phyloP scores from a whole-genome alignment of 2,888 invertebrate species.

The Drosophila conformis region DNA sequence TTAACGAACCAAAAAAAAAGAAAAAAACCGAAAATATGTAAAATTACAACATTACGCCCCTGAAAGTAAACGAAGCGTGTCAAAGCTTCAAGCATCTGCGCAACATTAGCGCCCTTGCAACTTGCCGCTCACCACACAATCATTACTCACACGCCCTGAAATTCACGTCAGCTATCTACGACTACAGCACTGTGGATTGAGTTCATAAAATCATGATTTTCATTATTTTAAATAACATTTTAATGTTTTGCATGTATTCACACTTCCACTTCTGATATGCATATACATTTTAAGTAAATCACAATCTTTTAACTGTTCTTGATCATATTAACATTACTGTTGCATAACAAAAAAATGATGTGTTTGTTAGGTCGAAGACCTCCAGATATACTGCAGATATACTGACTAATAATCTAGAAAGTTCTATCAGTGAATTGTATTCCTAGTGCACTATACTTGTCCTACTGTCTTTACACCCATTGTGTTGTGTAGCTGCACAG shows the following conservation, averaged over 20 bases:
- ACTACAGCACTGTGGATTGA: constrained; percentile 16
- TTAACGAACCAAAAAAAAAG: constrained; percentile 1
- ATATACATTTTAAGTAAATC: not conserved
- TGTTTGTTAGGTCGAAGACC: not conserved
- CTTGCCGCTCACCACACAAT: constrained; percentile 25
- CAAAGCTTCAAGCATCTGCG: constrained; percentile 20
- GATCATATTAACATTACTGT: not conserved
- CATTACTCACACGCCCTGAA: constrained; percentile 54
- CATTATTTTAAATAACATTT: not conserved
- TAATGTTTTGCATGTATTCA: not conserved
- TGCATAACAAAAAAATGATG: not conserved
- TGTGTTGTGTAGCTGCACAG: not conserved
- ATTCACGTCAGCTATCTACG: constrained; percentile 20
- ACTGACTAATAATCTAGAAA: not conserved
- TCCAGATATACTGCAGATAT: not conserved
- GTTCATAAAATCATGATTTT: constrained; percentile 3
- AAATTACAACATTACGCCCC: constrained; percentile 25
- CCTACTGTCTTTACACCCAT: not conserved
- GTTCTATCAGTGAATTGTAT: not conserved
- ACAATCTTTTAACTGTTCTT: not conserved
- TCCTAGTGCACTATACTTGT: not conserved
- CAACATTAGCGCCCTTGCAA: constrained; percentile 13
- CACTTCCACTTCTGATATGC: not conserved
- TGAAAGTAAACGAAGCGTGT: constrained; percentile 54
- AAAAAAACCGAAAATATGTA: constrained; percentile 10